These are phyloP conservation scores for Sparus aurata DNA, from an alignment of 2,797 vertebrate species.

Conservation along the genomic window DNA sequence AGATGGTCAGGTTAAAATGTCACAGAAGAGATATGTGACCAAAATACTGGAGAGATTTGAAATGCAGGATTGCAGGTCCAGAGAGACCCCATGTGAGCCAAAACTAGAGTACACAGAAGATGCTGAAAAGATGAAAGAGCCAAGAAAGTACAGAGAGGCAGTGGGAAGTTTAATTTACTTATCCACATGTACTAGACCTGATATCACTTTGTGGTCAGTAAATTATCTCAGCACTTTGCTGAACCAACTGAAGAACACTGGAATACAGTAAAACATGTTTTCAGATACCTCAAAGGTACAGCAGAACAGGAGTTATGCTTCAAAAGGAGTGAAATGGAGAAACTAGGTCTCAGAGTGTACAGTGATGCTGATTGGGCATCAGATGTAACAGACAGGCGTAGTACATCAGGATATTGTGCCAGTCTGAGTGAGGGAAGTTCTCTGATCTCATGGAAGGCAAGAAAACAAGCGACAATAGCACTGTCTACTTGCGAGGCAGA, in stretches of 20 bases:
- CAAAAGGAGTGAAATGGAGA: slow-evolving; percentile 23
- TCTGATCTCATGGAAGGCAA: slow-evolving; percentile 38
- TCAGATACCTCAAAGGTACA: slow-evolving; percentile 49
- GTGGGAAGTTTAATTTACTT: slow-evolving; percentile 49
- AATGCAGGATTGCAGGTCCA: slow-evolving; percentile 30
- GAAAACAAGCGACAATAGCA: slow-evolving; percentile 37
- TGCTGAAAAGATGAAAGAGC: slow-evolving; percentile 12
- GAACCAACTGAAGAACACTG: slow-evolving; percentile 37
- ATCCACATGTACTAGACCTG: slow-evolving; percentile 36
- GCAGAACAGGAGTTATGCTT: slow-evolving; percentile 3
- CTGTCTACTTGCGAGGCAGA: slow-evolving; percentile 43
- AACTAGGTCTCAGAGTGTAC: slow-evolving; percentile 4
- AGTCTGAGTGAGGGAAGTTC: slow-evolving; percentile 20
- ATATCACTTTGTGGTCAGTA: slow-evolving; percentile 45
- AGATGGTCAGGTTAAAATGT: slow-evolving; percentile 31
- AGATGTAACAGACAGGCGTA: slow-evolving; percentile 22
- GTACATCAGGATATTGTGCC: slow-evolving; percentile 41
- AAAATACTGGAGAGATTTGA: slow-evolving; percentile 44
- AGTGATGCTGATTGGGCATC: slow-evolving; percentile 49
- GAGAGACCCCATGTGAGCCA: slow-evolving; percentile 11
- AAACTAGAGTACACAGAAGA: slow-evolving; percentile 18
- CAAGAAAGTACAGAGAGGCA: slow-evolving; percentile 40
- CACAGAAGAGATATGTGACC: slow-evolving; percentile 25
- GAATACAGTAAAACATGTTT: slow-evolving; percentile 38
- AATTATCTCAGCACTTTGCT: slow-evolving; percentile 39